Percentiles rank a stretch among this genome's conserved stretches.
Evolutionary conservation across 2,797 vertebrate species (phyloP).

Genomic region (Sarcophilus harrisii): DNA sequence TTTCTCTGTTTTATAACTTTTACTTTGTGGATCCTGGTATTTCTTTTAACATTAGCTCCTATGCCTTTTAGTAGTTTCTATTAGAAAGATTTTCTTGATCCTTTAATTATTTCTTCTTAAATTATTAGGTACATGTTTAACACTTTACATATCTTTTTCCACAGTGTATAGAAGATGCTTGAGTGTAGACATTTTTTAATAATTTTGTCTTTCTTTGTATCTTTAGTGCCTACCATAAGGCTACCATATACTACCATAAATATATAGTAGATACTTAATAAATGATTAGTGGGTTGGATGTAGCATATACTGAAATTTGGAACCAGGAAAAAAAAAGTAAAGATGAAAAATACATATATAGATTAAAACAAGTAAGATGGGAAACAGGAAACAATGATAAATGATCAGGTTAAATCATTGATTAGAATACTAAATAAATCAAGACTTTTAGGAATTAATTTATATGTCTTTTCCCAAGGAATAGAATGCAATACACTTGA

Average conservation of each 20-base stretch:
- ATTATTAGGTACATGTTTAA: background rate
- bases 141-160: background rate
- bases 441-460: background rate
- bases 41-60: background rate
- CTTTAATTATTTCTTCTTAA: background rate
- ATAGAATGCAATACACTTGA: background rate
- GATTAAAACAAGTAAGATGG: background rate
- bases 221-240: background rate
- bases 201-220: background rate
- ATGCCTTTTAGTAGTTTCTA: background rate
- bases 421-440: constrained; percentile 1
- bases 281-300: background rate
- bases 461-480: background rate
- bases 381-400: background rate
- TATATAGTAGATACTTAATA: background rate
- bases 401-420: background rate
- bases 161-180: background rate
- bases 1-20: background rate
- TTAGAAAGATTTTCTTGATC: background rate
- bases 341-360: background rate
- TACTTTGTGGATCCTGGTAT: background rate
- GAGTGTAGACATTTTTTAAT: background rate
- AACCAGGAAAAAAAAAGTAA: background rate
- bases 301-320: background rate
- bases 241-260: too few relatives aligned